Evolutionary conservation across 2,113 vertebrate genomes (phyloP).

Genomic region (Passerina amoena): DNA sequence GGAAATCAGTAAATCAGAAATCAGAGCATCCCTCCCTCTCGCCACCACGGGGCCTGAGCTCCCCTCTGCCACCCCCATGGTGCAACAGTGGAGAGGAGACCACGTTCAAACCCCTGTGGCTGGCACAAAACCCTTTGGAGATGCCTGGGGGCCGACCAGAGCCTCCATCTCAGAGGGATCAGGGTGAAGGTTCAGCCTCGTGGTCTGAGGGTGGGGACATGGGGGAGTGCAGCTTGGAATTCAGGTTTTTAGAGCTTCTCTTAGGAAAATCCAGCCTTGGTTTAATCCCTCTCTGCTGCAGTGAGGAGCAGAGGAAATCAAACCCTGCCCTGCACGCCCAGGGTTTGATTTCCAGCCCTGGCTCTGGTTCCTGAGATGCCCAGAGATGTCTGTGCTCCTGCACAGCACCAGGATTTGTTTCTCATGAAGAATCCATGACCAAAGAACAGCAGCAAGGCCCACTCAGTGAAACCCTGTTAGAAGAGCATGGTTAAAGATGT

Average conservation of each 20-base stretch:
- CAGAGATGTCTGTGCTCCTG: fast-evolving
- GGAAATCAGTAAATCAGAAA: too few relatives aligned
- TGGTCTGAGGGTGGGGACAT: neutral
- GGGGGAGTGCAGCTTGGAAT: neutral
- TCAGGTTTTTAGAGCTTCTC: neutral
- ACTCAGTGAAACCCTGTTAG: fast-evolving
- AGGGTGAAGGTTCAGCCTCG: neutral
- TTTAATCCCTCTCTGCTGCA: neutral
- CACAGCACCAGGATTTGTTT: neutral
- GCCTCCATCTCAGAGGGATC: neutral
- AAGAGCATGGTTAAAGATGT: neutral
- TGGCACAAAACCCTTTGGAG: neutral
- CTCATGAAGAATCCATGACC: neutral
- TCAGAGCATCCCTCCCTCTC: neutral
- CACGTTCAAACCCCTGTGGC: fast-evolving
- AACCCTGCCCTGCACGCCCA: neutral
- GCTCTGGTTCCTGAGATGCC: neutral
- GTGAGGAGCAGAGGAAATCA: neutral
- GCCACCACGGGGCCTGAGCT: fast-evolving
- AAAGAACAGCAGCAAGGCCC: neutral
- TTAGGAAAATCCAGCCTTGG: neutral
- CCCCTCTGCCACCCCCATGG: neutral
- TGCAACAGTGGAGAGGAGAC: neutral
- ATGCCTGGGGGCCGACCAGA: fast-evolving
- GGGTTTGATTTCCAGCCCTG: neutral